Conservation (phyloP, 2,888 invertebrate genomes). For the Trichacis sp. region DNA sequence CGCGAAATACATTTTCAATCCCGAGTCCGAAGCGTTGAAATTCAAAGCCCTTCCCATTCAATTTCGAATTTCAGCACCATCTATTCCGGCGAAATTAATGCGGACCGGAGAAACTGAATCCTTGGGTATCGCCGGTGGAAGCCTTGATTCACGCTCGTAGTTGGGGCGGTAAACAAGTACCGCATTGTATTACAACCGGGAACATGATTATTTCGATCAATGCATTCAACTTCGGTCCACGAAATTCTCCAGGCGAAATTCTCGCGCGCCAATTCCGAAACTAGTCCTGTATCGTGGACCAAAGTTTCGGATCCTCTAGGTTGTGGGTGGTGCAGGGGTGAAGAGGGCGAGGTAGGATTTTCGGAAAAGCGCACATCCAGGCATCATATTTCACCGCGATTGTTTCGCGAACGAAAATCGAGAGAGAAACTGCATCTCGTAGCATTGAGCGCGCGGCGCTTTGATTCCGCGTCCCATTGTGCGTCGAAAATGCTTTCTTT, state of each 20-base stretch:
- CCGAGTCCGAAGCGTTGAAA: neutral
- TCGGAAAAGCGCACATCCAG: neutral
- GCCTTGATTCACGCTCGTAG: constrained; percentile 4
- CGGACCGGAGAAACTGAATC: neutral
- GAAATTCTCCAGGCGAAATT: neutral
- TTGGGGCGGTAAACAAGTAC: neutral
- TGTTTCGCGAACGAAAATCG: neutral
- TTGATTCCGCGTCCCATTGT: no score
- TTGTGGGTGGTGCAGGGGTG: no score
- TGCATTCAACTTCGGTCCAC: neutral
- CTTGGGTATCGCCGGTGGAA: neutral
- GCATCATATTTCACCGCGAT: constrained; percentile 1
- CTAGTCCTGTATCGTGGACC: neutral
- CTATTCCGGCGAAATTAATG: neutral
- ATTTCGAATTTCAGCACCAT: neutral
- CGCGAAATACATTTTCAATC: no score
- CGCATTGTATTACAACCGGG: neutral
- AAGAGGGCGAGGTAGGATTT: neutral
- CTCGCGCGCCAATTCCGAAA: neutral
- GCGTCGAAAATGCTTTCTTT: neutral
- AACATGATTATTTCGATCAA: constrained; percentile 4
- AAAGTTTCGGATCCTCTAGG: no score
- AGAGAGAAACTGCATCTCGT: neutral
- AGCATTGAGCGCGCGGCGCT: no score
- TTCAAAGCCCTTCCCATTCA: neutral